A percentile compares a stretch with the other conserved stretches of the same genome.
Evolutionary conservation across 2,888 invertebrate species (phyloP).

Genomic region (Danaus chrysippus): DNA sequence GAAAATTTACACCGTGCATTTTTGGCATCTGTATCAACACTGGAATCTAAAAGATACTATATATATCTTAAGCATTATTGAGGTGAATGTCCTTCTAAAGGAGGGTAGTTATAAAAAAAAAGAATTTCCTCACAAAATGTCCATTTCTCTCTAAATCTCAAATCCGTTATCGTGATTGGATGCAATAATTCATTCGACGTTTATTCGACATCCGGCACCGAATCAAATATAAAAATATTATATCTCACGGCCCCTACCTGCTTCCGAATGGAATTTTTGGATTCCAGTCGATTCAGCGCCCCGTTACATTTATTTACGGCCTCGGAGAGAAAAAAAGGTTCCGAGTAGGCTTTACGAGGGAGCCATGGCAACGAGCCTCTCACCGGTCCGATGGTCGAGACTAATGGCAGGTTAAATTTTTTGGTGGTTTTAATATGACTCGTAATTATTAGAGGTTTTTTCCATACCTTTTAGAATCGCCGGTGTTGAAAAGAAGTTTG

Average conservation of each 20-base stretch:
- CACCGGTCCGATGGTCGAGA: not conserved
- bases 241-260: conserved; percentile 18
- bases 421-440: not conserved
- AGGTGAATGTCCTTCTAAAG: not conserved
- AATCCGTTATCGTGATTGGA: conserved; percentile 26
- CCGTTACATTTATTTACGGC: conserved; percentile 18
- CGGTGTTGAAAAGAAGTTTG: not conserved
- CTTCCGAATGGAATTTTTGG: conserved; percentile 18
- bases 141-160: conserved; percentile 18
- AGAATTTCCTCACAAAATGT: conserved; percentile 5
- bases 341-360: conserved; percentile 9
- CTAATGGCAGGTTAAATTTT: not conserved
- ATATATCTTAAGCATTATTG: not conserved
- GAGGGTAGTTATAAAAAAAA: not conserved
- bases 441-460: not conserved
- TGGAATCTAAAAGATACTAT: not conserved
- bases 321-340: conserved; percentile 3
- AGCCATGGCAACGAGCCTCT: not conserved
- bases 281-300: conserved; percentile 20
- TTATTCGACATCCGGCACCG: conserved; percentile 19
- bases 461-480: not conserved
- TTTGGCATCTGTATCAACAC: no score
- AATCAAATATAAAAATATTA: conserved; percentile 25
- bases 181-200: conserved; percentile 26
- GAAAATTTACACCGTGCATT: no score